A percentile compares a stretch with the other conserved stretches of the same genome.
Evolutionary conservation across 2,113 vertebrate species (phyloP).

Genomic region (Solea senegalensis): DNA sequence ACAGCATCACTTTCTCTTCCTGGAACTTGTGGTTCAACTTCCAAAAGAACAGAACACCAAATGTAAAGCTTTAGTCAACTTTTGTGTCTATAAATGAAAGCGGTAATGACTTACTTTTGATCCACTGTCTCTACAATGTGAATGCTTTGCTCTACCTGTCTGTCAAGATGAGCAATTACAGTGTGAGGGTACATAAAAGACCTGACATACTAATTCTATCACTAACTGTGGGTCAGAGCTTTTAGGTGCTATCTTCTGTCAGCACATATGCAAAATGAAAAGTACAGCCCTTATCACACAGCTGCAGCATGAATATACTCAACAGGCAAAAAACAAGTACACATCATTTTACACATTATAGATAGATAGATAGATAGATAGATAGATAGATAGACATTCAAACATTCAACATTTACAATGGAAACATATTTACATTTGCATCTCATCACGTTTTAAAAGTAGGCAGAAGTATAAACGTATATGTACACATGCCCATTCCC

Average conservation of each 20-base stretch:
- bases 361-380: too few relatives aligned
- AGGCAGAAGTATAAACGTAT: too few relatives aligned
- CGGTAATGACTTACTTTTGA: background rate
- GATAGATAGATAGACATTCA: too few relatives aligned
- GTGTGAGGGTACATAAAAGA: constrained; percentile 8
- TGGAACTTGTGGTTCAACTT: constrained; percentile 1
- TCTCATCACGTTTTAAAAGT: too few relatives aligned
- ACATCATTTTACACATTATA: too few relatives aligned
- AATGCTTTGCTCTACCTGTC: constrained; percentile 8
- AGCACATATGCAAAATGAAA: background rate
- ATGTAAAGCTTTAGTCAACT: background rate
- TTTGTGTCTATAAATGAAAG: background rate
- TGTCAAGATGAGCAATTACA: constrained; percentile 21
- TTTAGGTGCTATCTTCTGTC: background rate
- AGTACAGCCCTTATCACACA: constrained; percentile 1
- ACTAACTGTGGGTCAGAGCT: background rate
- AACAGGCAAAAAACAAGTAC: too few relatives aligned
- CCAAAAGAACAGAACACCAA: background rate
- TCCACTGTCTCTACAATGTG: background rate
- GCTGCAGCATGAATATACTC: background rate
- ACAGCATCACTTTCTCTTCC: background rate
- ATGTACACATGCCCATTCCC: too few relatives aligned
- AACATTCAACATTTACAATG: too few relatives aligned
- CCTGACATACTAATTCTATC: background rate
- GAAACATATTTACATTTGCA: too few relatives aligned